Evolutionary conservation across 2,113 vertebrate species (phyloP).

Genomic region (Pterocles gutturalis): DNA sequence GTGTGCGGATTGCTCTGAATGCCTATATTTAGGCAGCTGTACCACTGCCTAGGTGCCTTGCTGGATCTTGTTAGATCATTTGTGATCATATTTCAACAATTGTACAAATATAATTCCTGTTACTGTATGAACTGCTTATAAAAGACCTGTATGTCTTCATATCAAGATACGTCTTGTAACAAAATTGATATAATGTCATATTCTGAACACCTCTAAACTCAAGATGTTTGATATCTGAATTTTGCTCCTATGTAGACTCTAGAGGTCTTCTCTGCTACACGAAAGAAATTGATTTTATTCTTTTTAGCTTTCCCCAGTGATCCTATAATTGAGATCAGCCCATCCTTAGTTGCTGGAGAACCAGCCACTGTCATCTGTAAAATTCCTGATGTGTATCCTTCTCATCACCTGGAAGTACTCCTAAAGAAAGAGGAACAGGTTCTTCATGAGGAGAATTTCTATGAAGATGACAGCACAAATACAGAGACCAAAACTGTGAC

Average conservation of each 20-base stretch:
- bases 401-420: constrained; percentile 53
- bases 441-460: neutral
- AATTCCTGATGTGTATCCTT: constrained; percentile 74
- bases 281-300: constrained; percentile 9
- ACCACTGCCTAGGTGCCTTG: neutral
- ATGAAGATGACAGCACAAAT: neutral
- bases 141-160: neutral
- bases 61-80: neutral
- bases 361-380: constrained; percentile 56
- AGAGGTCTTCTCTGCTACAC: neutral
- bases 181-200: neutral
- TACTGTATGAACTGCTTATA: neutral
- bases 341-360: constrained; percentile 5
- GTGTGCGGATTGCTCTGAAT: neutral
- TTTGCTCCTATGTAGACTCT: neutral
- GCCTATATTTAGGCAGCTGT: neutral
- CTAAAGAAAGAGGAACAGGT: constrained; percentile 41
- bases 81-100: neutral
- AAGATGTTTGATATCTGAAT: neutral
- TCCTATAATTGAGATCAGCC: constrained; percentile 71
- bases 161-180: neutral
- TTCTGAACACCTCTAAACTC: neutral
- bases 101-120: neutral
- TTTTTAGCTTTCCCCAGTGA: constrained; percentile 79
- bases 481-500: constrained; percentile 61